Conservation (phyloP, 2,888 invertebrate genomes). For the Drosophila recens region DNA sequence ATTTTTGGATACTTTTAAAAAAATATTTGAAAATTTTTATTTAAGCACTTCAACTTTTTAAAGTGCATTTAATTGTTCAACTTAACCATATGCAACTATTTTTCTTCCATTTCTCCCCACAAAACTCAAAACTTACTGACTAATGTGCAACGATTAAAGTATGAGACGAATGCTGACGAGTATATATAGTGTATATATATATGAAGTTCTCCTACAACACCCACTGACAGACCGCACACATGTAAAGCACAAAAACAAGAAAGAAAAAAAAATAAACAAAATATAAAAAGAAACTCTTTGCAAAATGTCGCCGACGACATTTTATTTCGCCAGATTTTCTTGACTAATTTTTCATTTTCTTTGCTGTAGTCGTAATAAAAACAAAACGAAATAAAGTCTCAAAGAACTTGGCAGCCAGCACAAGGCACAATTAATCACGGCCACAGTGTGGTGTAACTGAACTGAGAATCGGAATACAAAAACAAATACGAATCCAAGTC, state of each 20-base stretch:
- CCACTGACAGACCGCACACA: constrained; percentile 44
- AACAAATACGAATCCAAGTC: neutral
- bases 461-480: constrained; percentile 37
- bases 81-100: neutral
- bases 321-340: constrained; percentile 85
- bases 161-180: constrained; percentile 37
- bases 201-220: constrained; percentile 27
- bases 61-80: constrained; percentile 17
- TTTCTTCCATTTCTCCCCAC: constrained; percentile 12
- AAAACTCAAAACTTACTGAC: constrained; percentile 59
- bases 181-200: constrained; percentile 10
- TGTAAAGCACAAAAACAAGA: constrained; percentile 25
- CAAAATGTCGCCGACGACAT: constrained; percentile 85
- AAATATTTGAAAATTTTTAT: neutral
- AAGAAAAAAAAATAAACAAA: constrained; percentile 8
- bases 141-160: constrained; percentile 74
- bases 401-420: constrained; percentile 44
- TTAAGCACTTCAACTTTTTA: neutral
- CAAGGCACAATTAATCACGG: constrained; percentile 80
- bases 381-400: constrained; percentile 11
- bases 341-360: constrained; percentile 83
- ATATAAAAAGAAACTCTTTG: constrained; percentile 56
- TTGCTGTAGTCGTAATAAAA: constrained; percentile 44
- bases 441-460: constrained; percentile 33
- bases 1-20: no score